phyloP scores from a whole-genome alignment of 1,140 invertebrate species.

The Physella acuta region DNA sequence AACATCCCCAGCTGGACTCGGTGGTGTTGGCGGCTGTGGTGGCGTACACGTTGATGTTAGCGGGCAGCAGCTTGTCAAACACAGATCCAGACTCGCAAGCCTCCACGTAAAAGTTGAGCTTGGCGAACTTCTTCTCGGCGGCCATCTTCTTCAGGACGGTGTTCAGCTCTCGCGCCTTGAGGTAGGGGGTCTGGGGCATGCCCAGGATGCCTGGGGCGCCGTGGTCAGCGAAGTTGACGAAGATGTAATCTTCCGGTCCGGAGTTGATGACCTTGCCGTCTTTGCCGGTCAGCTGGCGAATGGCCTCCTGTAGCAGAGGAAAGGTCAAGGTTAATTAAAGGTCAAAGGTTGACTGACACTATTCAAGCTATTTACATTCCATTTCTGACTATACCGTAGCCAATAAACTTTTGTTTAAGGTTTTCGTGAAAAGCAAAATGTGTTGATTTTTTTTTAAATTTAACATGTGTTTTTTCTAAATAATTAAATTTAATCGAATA shows the following conservation, averaged over 20 bases:
- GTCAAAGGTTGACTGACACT: too few species aligned
- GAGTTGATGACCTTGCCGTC: conserved; percentile 65
- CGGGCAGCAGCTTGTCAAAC: conserved; percentile 66
- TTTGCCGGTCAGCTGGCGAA: conserved; percentile 61
- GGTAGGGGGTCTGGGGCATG: conserved; percentile 37
- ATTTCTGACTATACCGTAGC: too few species aligned
- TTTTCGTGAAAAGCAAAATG: too few species aligned
- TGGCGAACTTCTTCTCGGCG: conserved; percentile 59
- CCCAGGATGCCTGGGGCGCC: conserved; percentile 66
- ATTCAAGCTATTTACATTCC: too few species aligned
- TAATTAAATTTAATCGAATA: too few species aligned
- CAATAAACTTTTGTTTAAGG: too few species aligned
- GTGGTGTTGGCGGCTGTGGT: conserved; percentile 68
- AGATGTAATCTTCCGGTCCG: conserved; percentile 67
- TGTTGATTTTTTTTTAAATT: too few species aligned
- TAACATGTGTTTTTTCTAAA: too few species aligned
- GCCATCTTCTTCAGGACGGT: conserved; percentile 63
- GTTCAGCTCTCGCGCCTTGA: conserved; percentile 59
- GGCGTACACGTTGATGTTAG: conserved; percentile 67
- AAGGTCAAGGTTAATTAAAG: too few species aligned
- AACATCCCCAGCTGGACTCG: conserved; percentile 68
- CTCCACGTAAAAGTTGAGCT: conserved; percentile 70
- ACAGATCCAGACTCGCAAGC: conserved; percentile 72
- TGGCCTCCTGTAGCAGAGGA: conserved; percentile 35
- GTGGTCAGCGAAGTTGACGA: conserved; percentile 72